Evolutionary conservation across 2,113 vertebrate genomes (phyloP).

Genomic region (Sander lucioperca): DNA sequence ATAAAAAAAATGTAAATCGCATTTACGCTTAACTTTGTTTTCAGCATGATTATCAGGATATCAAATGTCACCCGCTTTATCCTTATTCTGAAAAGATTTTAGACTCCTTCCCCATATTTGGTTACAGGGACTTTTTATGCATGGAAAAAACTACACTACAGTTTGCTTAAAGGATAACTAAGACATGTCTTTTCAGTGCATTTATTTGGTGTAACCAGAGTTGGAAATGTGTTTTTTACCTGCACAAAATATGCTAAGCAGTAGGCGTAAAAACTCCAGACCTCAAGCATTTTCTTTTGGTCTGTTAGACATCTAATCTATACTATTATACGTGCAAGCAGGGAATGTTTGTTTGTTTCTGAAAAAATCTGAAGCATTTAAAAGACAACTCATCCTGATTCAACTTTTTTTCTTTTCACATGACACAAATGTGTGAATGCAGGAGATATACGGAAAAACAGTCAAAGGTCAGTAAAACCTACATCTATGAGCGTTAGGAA

Average conservation of each 20-base stretch:
- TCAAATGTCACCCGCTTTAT: not conserved
- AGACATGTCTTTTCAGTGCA: not conserved
- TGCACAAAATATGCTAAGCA: not conserved
- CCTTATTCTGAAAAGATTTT: not conserved
- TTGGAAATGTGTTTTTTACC: not conserved
- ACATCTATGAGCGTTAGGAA: not conserved
- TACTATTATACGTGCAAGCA: not conserved
- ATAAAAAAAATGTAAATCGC: not conserved
- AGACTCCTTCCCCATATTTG: too few species aligned
- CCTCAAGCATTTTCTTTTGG: not conserved
- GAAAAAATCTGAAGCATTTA: not conserved
- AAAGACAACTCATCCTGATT: not conserved
- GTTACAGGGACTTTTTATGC: not conserved
- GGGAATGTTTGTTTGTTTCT: not conserved
- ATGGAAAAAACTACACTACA: not conserved
- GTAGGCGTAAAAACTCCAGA: not conserved
- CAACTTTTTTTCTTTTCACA: not conserved
- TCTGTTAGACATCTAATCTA: not conserved
- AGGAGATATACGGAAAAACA: constrained; percentile 49
- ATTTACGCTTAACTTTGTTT: not conserved
- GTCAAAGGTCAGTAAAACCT: constrained; percentile 69
- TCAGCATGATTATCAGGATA: not conserved
- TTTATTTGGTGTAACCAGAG: not conserved
- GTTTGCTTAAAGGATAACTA: not conserved
- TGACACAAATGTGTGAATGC: not conserved